Percentiles rank a stretch among this genome's conserved stretches.
phyloP scores from a whole-genome alignment of 2,113 vertebrate species.

The Otus sunia region DNA sequence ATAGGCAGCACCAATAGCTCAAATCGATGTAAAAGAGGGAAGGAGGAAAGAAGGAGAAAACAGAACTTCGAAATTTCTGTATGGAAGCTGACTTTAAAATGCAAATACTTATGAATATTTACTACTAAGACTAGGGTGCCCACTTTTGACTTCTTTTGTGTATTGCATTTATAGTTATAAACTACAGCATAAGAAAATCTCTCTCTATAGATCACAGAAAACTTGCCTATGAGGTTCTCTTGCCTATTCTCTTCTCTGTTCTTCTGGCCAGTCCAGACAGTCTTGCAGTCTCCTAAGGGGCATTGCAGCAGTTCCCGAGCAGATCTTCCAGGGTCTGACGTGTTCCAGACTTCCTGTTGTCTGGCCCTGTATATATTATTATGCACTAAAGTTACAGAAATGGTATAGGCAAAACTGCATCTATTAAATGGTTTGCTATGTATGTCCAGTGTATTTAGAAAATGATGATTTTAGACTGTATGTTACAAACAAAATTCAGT shows the following conservation, averaged over 20 bases:
- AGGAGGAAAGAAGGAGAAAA: background rate
- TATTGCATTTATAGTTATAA: background rate
- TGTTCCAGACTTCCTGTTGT: background rate
- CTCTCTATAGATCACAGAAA: background rate
- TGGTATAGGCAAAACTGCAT: background rate
- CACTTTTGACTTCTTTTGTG: background rate
- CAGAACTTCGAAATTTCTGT: background rate
- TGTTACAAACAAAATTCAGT: background rate
- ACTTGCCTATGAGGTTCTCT: background rate
- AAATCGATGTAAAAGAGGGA: rapidly evolving
- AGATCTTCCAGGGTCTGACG: background rate
- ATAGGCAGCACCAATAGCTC: background rate
- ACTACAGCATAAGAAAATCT: background rate
- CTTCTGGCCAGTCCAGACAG: background rate
- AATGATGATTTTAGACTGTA: background rate
- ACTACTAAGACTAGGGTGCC: background rate
- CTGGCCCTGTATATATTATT: background rate
- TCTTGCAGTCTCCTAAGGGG: background rate
- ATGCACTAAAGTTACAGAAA: background rate
- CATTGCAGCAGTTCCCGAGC: background rate
- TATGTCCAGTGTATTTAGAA: background rate
- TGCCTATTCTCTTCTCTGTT: background rate
- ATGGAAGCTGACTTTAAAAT: background rate
- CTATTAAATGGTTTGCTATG: background rate
- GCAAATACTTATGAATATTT: background rate